Percentiles rank a stretch among this genome's conserved stretches.
phyloP scores from a whole-genome alignment of 2,888 invertebrate genomes.

The Uloborus plumipes region DNA sequence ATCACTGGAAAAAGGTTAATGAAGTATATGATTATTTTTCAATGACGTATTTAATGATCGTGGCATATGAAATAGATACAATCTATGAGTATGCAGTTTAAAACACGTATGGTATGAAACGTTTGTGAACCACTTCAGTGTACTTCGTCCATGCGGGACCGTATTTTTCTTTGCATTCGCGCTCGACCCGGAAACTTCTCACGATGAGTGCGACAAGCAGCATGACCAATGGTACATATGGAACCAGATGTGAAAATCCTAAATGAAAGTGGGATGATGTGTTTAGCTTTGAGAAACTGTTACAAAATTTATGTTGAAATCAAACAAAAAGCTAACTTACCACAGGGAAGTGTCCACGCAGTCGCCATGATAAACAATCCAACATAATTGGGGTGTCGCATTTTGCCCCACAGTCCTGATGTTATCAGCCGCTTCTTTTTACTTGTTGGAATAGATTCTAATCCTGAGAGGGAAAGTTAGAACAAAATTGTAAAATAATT shows the following conservation, averaged over 20 bases:
- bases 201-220: constrained; percentile 28
- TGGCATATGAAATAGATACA: constrained; percentile 43
- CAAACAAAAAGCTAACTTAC: constrained; percentile 21
- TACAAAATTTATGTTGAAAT: background rate
- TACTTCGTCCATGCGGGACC: constrained; percentile 56
- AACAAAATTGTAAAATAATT: constrained; percentile 9
- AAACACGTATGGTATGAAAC: constrained; percentile 58
- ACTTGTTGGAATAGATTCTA: constrained; percentile 51
- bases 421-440: constrained; percentile 43
- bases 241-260: constrained; percentile 48
- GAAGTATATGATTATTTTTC: background rate
- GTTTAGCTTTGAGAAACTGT: too few species aligned
- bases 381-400: constrained; percentile 61
- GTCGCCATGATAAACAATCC: constrained; percentile 52
- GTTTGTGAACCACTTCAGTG: constrained; percentile 44
- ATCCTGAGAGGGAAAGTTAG: constrained; percentile 14
- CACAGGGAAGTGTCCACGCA: constrained; percentile 59
- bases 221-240: constrained; percentile 40
- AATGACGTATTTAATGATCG: background rate
- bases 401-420: constrained; percentile 50
- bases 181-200: constrained; percentile 34
- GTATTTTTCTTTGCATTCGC: constrained; percentile 50
- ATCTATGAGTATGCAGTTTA: constrained; percentile 36
- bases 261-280: background rate
- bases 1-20: too few species aligned